Evolutionary conservation across 2,797 vertebrate genomes (phyloP), one percentile per base, ranked within the genome.

Genomic region (Pangasius larnaudii): DNA sequence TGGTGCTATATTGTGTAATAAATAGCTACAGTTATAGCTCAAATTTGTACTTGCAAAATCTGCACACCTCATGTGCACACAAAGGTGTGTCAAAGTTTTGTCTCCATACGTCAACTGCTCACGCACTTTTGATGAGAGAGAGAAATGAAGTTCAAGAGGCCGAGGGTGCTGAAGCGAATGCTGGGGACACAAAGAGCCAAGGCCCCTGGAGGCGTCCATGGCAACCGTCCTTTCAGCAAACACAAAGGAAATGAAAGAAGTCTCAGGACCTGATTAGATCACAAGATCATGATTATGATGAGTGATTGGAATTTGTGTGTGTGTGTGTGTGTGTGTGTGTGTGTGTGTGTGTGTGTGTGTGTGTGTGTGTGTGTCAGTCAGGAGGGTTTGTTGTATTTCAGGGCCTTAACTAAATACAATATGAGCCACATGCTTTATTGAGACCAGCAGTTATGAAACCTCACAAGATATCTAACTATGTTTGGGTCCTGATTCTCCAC

Each of bases 381-480:
- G 88, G 85, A 88, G 88, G 91, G 85, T 89, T 88, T 86, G 91
- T 90, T 91, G 77, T 87, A 91, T 92, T 88, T 85, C 88, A 91
- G 10, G 89, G 90, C 88, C 82, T 91, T 89, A 91, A 90, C 90
- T 89, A 92, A 79, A 91, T 82, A 83, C 90, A 90, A 89, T 91
- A 93, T 92, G 88, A 93, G 92, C 93, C 91, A 89, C 88, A 91
- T 79, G 33, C 89, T 88, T 90, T 86, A 72, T 87, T 93, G 90
- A 93, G 89, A 88, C 87, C 87, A 86, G 87, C 85, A 85, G 91
- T 86, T 84, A 90, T 88, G 85, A 89, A 89, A 87, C 87, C 93
- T 91, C 91, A 90, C 88, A 80, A 93, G 94, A 94, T 89, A 90
- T 91, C 88, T 92, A 92, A 93, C 89, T 84, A 90, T 91, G 89